These are phyloP conservation scores for Exephanes ischioxanthus DNA, from an alignment of 2,888 invertebrate species.

Conservation along the genomic window DNA sequence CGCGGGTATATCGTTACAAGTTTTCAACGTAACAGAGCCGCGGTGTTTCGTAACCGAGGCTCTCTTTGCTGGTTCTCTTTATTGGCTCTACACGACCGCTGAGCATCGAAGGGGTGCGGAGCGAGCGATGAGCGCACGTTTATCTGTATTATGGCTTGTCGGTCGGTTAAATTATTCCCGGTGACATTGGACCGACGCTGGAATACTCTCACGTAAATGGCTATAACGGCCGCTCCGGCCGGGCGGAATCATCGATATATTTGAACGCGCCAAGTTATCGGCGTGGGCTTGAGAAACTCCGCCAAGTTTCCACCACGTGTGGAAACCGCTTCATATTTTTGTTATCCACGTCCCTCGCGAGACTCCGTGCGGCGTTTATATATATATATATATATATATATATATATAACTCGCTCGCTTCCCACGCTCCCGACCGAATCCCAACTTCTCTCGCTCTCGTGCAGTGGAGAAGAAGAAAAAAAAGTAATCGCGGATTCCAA, in stretches of 20 bases:
- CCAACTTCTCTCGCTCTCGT: conserved; percentile 16
- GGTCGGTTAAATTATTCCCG: no score
- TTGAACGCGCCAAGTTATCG: no score
- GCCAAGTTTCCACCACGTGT: no score
- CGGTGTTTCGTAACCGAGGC: conserved; percentile 2
- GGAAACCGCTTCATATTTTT: no score
- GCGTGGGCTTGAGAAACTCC: no score
- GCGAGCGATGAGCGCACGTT: not conserved
- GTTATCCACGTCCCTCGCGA: no score
- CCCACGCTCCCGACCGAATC: conserved; percentile 44
- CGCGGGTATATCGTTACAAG: not conserved
- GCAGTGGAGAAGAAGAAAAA: conserved; percentile 6
- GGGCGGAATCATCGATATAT: not conserved
- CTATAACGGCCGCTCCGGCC: no score
- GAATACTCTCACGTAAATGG: not conserved
- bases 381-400: no score
- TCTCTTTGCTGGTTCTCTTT: not conserved
- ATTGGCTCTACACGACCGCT: not conserved
- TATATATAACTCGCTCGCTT: conserved; percentile 35
- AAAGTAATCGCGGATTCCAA: conserved; percentile 27
- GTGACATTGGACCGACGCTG: no score
- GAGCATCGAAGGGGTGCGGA: conserved; percentile 1
- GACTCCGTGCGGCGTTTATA: no score
- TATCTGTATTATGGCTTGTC: not conserved
- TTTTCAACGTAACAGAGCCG: not conserved